Evolutionary conservation across 2,888 invertebrate genomes (phyloP).

Genomic region (Lasioglossum villosulum): DNA sequence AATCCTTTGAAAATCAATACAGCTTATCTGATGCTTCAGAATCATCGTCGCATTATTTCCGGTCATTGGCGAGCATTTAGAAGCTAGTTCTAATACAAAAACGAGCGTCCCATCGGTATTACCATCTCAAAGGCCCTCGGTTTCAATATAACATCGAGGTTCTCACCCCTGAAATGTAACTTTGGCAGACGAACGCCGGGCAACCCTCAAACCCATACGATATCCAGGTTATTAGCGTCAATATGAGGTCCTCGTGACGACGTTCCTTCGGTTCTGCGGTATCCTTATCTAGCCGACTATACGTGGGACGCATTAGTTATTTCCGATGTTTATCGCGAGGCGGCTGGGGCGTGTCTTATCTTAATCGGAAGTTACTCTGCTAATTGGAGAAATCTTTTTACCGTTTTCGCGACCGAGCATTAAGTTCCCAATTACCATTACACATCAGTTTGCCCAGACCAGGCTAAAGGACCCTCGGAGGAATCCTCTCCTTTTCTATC

Average conservation of each 20-base stretch:
- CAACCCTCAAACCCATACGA: background rate
- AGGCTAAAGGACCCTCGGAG: conserved; percentile 21
- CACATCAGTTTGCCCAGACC: conserved; percentile 11
- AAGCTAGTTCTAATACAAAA: background rate
- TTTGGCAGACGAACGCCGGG: background rate
- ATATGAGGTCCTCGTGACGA: conserved; percentile 16
- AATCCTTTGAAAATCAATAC: background rate
- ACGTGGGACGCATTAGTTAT: conserved; percentile 72
- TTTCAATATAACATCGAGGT: background rate
- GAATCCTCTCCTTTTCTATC: conserved; percentile 31
- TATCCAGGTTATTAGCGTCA: conserved; percentile 46
- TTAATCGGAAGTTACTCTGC: conserved; percentile 73
- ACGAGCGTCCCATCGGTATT: background rate
- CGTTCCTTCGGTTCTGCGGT: conserved; percentile 18
- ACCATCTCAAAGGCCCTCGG: background rate
- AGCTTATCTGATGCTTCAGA: background rate
- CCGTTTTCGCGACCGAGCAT: conserved; percentile 69
- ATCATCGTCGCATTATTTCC: background rate
- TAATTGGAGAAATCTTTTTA: conserved; percentile 81
- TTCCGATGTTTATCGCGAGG: conserved; percentile 74
- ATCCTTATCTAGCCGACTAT: conserved; percentile 27
- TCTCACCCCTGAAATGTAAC: conserved; percentile 2
- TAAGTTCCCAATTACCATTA: conserved; percentile 75
- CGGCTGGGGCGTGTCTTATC: conserved; percentile 78
- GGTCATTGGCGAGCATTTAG: background rate